A percentile compares a stretch with the other conserved stretches of the same genome.
Evolutionary conservation across 2,797 vertebrate genomes (phyloP).

Genomic region (Ctenochaetus hawaiiensis): DNA sequence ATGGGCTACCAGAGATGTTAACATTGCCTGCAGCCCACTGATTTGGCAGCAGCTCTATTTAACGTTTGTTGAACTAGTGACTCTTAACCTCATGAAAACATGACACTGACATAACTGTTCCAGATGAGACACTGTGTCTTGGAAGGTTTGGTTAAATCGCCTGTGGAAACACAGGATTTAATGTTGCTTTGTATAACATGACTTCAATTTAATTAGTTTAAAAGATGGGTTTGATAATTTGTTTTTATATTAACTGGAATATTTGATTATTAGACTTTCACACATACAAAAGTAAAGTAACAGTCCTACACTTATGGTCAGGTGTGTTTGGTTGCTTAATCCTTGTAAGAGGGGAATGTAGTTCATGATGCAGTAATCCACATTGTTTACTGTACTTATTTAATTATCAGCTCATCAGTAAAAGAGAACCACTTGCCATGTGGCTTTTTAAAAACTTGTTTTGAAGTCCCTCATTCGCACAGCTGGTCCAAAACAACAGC

Average conservation of each 20-base stretch:
- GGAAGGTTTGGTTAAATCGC: not conserved
- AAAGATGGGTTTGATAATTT: not conserved
- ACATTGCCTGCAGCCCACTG: not conserved
- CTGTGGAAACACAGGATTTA: not conserved
- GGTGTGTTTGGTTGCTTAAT: slow-evolving; percentile 1
- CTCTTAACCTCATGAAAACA: not conserved
- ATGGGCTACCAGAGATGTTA: not conserved
- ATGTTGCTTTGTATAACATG: not conserved
- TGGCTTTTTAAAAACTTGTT: slow-evolving; percentile 33
- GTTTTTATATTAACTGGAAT: not conserved
- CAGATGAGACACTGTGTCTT: not conserved
- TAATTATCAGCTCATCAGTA: slow-evolving; percentile 25
- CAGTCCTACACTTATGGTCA: not conserved
- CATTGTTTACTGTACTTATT: slow-evolving; percentile 28
- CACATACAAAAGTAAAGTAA: not conserved
- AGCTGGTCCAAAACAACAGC: slow-evolving; percentile 48
- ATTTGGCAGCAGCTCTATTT: not conserved
- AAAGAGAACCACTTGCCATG: slow-evolving; percentile 1
- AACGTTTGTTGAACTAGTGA: not conserved
- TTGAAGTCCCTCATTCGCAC: slow-evolving; percentile 44
- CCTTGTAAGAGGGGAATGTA: slow-evolving; percentile 3
- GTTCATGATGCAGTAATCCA: slow-evolving; percentile 26
- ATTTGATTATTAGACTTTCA: not conserved
- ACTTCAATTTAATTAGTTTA: not conserved
- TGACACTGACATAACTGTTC: not conserved